These are phyloP conservation scores for Mimumesa dahlbomi DNA, from an alignment of 2,888 invertebrate genomes.

Conservation along the genomic window DNA sequence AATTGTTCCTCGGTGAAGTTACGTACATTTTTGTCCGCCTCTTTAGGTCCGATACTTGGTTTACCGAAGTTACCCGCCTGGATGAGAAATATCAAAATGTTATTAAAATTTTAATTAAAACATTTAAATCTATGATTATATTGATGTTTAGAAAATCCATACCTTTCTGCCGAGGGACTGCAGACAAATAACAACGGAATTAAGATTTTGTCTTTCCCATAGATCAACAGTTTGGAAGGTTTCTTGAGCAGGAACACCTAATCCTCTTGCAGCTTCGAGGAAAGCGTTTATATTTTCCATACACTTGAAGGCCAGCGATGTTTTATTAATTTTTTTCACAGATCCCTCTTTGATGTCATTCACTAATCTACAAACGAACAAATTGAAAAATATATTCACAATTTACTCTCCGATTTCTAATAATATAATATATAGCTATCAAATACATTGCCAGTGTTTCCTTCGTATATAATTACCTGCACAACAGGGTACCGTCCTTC, in stretches of 20 bases:
- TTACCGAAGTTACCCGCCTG: constrained; percentile 90
- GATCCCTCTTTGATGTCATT: constrained; percentile 92
- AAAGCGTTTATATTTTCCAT: constrained; percentile 99
- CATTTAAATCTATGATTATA: not conserved
- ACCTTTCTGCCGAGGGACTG: constrained; percentile 98
- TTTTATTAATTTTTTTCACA: constrained; percentile 94
- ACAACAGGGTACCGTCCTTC: constrained; percentile 94
- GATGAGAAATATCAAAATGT: not conserved
- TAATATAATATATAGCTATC: too few species aligned
- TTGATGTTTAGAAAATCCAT: constrained; percentile 17
- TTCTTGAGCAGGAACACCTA: constrained; percentile 96
- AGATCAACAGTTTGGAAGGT: constrained; percentile 98
- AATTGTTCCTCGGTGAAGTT: constrained; percentile 97
- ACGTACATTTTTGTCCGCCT: constrained; percentile 96
- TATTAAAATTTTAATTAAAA: not conserved
- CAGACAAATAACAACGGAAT: constrained; percentile 96
- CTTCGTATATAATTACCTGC: constrained; percentile 86
- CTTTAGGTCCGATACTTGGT: constrained; percentile 97
- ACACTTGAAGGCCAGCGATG: constrained; percentile 96
- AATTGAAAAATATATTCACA: not conserved
- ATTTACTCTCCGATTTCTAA: not conserved
- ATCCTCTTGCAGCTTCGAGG: constrained; percentile 89
- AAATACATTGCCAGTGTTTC: too few species aligned
- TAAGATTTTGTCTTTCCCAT: constrained; percentile 97
- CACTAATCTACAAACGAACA: constrained; percentile 85